Base-by-base conservation (phyloP, 2,797 vertebrate genomes). In the Paedocypris micromegethes region DNA sequence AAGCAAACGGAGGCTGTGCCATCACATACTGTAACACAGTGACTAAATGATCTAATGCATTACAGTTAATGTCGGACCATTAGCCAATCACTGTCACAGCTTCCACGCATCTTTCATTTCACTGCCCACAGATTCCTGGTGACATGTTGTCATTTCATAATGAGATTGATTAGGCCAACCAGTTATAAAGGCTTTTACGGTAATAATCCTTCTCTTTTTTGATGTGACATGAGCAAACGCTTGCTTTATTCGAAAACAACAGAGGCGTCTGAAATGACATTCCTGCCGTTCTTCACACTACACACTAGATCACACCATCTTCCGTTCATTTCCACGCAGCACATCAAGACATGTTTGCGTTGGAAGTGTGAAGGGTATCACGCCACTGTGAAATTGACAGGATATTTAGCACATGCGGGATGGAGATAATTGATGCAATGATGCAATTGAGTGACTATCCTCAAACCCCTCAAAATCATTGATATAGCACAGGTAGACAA, bases 161-260 rank as follows among this genome's bases (percentile, higher is more conserved):
- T 50, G 39, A 46, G 3, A 55, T 44, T 69, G 38, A 41, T 44
- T 6, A 41, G 53, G 6, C 50, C 3, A 41, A 4, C 44, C 40
- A 68, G 60, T 61, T 68, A 61, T 68, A 51, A 52, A 68, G 9
- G 49, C 37, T 9, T 52, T 52, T 3, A 53, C 9, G 45, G 38
- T 60, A 46, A 46, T 53, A 68, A 62, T 54, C 39, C 43, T 44
- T 43, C 0, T 6, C 49, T 49, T 62, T 52, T 61, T 51, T 23
- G 0, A 48, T 49, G 39, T 61, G 58, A 69, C 67, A n/a, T 23
- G 23, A 55, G 67, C 45, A 48, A 55, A 44, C 8, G 42, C 51
- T 70, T 45, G 40, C 54, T 69, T 67, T 70, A 63, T 70, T 62
- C 62, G 44, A 63, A 70, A 70, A 37, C 52, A 69, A 46, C 42